Conservation (phyloP, 2,797 vertebrate species). For the Ctenosaura bakeri region DNA sequence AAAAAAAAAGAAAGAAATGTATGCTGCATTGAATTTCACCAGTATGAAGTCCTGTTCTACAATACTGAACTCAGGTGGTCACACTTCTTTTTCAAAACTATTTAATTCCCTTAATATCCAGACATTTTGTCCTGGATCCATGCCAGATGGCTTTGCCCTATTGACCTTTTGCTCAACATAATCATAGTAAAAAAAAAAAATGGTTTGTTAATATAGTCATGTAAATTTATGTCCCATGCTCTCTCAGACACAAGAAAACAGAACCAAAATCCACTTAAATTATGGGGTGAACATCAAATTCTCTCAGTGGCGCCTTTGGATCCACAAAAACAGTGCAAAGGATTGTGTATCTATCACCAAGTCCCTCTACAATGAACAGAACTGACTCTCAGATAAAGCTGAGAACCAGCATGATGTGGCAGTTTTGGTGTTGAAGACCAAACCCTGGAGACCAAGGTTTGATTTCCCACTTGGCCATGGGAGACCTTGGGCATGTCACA, state of each 20-base stretch:
- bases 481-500: too few relatives aligned
- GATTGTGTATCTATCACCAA: constrained; percentile 21
- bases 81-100: constrained; percentile 63
- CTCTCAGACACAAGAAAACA: constrained; percentile 46
- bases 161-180: constrained; percentile 23
- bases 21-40: constrained; percentile 60
- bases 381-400: not conserved
- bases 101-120: constrained; percentile 70
- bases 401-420: too few relatives aligned
- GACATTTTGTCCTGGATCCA: constrained; percentile 55
- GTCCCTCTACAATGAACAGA: not conserved
- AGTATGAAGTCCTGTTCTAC: constrained; percentile 35
- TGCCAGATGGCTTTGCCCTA: constrained; percentile 33
- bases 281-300: constrained; percentile 16
- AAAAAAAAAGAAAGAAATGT: constrained; percentile 28
- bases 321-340: constrained; percentile 37
- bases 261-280: constrained; percentile 49
- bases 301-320: not conserved
- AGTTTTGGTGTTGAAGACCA: too few relatives aligned
- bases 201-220: constrained; percentile 53
- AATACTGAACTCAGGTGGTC: constrained; percentile 52
- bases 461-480: too few relatives aligned
- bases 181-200: not conserved
- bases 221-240: constrained; percentile 45
- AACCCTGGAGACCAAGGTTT: too few relatives aligned